Conservation (phyloP, 2,113 vertebrate genomes). For the Chaetodon trifascialis region DNA sequence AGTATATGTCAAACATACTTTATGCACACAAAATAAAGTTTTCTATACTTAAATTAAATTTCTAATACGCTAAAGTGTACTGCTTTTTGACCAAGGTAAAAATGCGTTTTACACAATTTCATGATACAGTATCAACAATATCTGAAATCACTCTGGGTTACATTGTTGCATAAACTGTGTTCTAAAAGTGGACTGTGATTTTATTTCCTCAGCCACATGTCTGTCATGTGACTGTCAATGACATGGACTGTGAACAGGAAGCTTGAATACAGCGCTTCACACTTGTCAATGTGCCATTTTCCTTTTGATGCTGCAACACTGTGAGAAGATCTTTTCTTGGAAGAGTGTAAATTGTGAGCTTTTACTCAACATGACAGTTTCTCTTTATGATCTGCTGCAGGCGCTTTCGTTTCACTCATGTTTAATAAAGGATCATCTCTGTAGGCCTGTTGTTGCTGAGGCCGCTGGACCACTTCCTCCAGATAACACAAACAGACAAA, state of each 20-base stretch:
- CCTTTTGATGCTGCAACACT: background rate
- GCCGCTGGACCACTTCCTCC: conserved; percentile 21
- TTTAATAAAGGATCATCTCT: background rate
- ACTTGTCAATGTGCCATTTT: background rate
- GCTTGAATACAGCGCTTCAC: background rate
- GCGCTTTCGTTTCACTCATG: background rate
- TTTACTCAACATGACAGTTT: background rate
- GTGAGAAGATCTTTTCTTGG: background rate
- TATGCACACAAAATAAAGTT: no score
- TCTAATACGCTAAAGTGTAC: no score
- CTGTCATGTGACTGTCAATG: conserved; percentile 6
- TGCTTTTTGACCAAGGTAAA: no score
- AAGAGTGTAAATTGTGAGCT: background rate
- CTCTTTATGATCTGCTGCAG: background rate
- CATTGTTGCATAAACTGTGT: background rate
- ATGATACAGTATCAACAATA: background rate
- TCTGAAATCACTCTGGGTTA: background rate
- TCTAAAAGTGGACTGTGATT: background rate
- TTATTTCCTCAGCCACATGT: background rate
- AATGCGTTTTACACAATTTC: no score
- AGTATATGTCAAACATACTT: no score
- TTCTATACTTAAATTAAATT: no score
- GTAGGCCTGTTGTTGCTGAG: background rate
- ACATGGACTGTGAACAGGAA: background rate
- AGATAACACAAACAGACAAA: background rate